phyloP scores from a whole-genome alignment of 2,888 invertebrate species.

The Nebria brevicollis region DNA sequence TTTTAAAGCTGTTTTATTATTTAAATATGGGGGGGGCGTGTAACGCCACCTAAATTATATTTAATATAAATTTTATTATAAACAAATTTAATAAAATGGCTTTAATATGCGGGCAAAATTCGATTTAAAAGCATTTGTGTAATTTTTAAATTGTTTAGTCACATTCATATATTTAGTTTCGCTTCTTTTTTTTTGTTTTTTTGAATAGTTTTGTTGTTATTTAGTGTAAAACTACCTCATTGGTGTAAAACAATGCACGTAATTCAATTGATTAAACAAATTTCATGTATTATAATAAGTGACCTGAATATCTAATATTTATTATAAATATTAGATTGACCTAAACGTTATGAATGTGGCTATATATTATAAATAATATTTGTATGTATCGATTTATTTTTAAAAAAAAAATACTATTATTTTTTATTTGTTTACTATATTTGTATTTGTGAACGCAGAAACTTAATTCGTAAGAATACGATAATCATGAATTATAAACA shows the following conservation, averaged over 20 bases:
- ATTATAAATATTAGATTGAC: conserved; percentile 37
- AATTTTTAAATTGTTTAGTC: conserved; percentile 37
- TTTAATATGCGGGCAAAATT: conserved; percentile 35
- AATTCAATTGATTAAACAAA: conserved; percentile 12
- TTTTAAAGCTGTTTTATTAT: conserved; percentile 46
- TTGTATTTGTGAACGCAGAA: conserved; percentile 45
- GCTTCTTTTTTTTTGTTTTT: neutral
- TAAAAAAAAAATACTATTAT: conserved; percentile 29
- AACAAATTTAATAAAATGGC: conserved; percentile 45
- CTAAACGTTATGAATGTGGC: conserved; percentile 44
- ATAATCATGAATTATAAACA: conserved; percentile 42
- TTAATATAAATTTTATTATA: conserved; percentile 43
- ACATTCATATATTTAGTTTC: conserved; percentile 35
- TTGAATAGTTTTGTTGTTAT: neutral
- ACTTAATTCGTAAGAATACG: conserved; percentile 15
- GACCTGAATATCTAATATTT: conserved; percentile 46
- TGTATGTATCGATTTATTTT: conserved; percentile 44
- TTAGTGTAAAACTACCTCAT: conserved; percentile 36
- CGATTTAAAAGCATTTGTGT: conserved; percentile 33
- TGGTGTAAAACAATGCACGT: conserved; percentile 34
- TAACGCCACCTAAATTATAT: conserved; percentile 41
- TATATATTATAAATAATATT: conserved; percentile 29
- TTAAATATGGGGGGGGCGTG: conserved; percentile 32
- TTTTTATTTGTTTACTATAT: conserved; percentile 43
- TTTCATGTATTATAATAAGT: conserved; percentile 39